Evolutionary conservation across 2,888 invertebrate species (phyloP).

Genomic region (Sarcophaga rosellei): DNA sequence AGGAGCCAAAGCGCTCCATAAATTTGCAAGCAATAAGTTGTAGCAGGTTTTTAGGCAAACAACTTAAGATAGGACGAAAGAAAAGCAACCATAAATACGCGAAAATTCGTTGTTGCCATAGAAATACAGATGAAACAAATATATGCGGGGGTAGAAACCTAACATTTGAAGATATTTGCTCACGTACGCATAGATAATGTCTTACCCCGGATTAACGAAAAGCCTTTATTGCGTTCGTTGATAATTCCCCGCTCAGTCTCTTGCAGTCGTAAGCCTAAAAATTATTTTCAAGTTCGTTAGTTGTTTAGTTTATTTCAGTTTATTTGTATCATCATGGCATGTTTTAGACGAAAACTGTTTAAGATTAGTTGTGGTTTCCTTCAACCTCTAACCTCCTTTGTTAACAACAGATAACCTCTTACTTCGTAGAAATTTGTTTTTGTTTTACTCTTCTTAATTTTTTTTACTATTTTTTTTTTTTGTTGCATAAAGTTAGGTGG

Average conservation of each 20-base stretch:
- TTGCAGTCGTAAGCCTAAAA: not conserved
- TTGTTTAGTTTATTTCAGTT: constrained; percentile 63
- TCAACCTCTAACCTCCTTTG: no score
- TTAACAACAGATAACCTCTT: no score
- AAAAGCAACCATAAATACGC: constrained; percentile 54
- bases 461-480: no score
- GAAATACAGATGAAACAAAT: not conserved
- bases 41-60: constrained; percentile 63
- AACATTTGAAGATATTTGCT: constrained; percentile 64
- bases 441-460: no score
- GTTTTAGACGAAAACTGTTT: no score
- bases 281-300: constrained; percentile 45
- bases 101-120: constrained; percentile 45
- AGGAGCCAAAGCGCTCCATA: constrained; percentile 13
- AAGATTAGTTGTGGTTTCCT: no score
- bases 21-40: constrained; percentile 68
- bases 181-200: constrained; percentile 70
- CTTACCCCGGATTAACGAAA: constrained; percentile 68
- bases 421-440: no score
- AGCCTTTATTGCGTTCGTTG: constrained; percentile 44
- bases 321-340: no score
- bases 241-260: constrained; percentile 34
- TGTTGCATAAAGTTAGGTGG: constrained; percentile 41
- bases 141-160: not conserved
- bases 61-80: not conserved